Evolutionary conservation across 2,888 invertebrate species (phyloP), one percentile per base, ranked within the genome.

Genomic region (Sinodicranocentrus sp.): DNA sequence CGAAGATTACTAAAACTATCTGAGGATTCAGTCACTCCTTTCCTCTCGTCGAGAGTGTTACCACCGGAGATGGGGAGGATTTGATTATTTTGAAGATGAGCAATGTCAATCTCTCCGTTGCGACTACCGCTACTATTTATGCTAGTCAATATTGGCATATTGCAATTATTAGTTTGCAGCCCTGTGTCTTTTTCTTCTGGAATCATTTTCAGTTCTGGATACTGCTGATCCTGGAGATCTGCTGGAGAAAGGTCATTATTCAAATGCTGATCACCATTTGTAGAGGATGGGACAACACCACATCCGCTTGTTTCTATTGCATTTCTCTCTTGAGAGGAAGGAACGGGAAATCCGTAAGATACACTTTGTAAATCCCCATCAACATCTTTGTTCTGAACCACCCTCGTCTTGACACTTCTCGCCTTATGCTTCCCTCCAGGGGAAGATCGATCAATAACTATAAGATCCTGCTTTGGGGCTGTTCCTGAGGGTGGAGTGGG

Each of bases 121-220:
- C 52, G 28, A 52, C 48, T 63, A 63, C 52, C 26, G 52, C 26
- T 63, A 44, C 57, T 72, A 59, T 25, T 26, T 59, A 23, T 52
- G 44, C n/a, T 44, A 44, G 13, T n/a, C 19, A 17, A 17, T 8
- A 52, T 52, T 52, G 52, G 52, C 52, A 25, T 1, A 6, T 33
- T 33, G 33, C 10, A 33, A 33, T 10, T 33, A 33, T 33, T 33
- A 33, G 3, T 33, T 33, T 54, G 19, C 54, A 23, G 57, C 15
- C 13, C 21, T 8, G 23, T 76, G 82, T 76, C 82, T 82, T 76
- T 76, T 73, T 82, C 84, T 48, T 76, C 77, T 67, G 84, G 79
- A 79, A 79, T 79, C 26, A 65, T 72, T 21, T 52, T 72, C n/a
- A 71, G 63, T 39, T 79, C 71, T 26, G 48, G 63, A n/a, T 48